These are phyloP conservation scores for Doryteuthis pealeii DNA, from an alignment of 1,140 invertebrate genomes.

Conservation along the genomic window DNA sequence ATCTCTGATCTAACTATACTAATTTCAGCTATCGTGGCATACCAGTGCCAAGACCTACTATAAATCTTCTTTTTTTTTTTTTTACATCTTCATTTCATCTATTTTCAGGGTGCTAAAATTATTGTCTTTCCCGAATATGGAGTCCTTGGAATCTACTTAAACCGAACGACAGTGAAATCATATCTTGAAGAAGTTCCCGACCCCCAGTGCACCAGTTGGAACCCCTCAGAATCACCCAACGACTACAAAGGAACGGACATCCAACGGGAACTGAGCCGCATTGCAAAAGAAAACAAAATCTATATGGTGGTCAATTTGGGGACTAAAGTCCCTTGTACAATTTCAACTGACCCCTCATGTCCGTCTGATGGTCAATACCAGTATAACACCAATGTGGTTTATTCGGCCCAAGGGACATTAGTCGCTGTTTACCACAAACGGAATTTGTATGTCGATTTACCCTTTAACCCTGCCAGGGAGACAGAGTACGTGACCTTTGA, in stretches of 20 bases:
- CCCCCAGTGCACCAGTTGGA: slow-evolving; percentile 21
- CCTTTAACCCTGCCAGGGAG: slow-evolving; percentile 64
- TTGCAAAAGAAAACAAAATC: slow-evolving; percentile 60
- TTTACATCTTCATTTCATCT: no score
- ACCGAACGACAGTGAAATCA: slow-evolving; percentile 18
- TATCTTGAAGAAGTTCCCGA: slow-evolving; percentile 36
- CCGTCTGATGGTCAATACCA: slow-evolving; percentile 61
- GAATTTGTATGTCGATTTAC: slow-evolving; percentile 59
- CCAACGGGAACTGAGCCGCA: slow-evolving; percentile 60
- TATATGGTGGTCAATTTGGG: slow-evolving; percentile 74
- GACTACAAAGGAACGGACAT: slow-evolving; percentile 12
- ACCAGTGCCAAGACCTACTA: no score
- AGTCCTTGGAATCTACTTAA: slow-evolving; percentile 51
- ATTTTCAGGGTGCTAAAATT: no score
- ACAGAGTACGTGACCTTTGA: slow-evolving; percentile 35
- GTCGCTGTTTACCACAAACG: slow-evolving; percentile 73
- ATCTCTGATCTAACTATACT: no score
- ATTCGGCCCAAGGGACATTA: slow-evolving; percentile 66
- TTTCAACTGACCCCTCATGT: slow-evolving; percentile 53
- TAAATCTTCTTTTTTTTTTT: no score
- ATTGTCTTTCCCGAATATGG: slow-evolving; percentile 80
- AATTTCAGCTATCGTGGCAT: no score
- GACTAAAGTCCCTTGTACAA: slow-evolving; percentile 66
- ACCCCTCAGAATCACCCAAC: slow-evolving; percentile 23
- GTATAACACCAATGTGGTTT: slow-evolving; percentile 78